Conservation (phyloP, 2,888 invertebrate genomes). For the Caenorhabditis zanzibari region DNA sequence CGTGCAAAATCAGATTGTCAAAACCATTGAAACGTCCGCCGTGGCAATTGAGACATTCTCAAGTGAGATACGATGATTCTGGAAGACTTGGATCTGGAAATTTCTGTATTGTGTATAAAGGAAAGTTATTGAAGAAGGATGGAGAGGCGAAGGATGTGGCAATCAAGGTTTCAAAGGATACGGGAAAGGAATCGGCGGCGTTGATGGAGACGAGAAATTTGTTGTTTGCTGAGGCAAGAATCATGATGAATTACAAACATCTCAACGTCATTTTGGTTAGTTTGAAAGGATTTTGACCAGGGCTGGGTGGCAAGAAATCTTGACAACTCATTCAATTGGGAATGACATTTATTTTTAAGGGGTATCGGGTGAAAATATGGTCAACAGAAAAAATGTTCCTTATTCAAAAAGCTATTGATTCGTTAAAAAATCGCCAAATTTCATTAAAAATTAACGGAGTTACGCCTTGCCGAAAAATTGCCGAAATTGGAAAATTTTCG, state of each 20-base stretch:
- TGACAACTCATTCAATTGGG: too few species aligned
- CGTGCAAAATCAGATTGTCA: slow-evolving; percentile 47
- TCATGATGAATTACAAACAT: slow-evolving; percentile 74
- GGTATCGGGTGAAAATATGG: too few species aligned
- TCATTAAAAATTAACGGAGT: too few species aligned
- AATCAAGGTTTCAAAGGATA: slow-evolving; percentile 73
- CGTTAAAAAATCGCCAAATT: too few species aligned
- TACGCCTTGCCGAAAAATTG: too few species aligned
- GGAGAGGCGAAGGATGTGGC: slow-evolving; percentile 73
- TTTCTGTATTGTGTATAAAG: slow-evolving; percentile 67
- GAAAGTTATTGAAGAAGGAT: slow-evolving; percentile 30
- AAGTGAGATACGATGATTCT: slow-evolving; percentile 39
- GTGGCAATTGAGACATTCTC: slow-evolving; percentile 54
- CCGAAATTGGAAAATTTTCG: too few species aligned
- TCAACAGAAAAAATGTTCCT: too few species aligned
- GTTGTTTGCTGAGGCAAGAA: slow-evolving; percentile 74
- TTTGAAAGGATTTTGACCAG: too few species aligned
- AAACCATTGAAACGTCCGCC: slow-evolving; percentile 37
- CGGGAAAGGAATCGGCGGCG: slow-evolving; percentile 66
- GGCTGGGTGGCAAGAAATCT: too few species aligned
- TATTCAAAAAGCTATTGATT: too few species aligned
- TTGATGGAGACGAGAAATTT: slow-evolving; percentile 74
- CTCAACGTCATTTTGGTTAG: slow-evolving; percentile 69
- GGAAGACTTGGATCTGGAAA: slow-evolving; percentile 67
- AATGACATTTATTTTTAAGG: too few species aligned